A percentile compares a stretch with the other conserved stretches of the same genome.
Evolutionary conservation across 2,113 vertebrate species (phyloP).

Genomic region (Austrofundulus limnaeus): DNA sequence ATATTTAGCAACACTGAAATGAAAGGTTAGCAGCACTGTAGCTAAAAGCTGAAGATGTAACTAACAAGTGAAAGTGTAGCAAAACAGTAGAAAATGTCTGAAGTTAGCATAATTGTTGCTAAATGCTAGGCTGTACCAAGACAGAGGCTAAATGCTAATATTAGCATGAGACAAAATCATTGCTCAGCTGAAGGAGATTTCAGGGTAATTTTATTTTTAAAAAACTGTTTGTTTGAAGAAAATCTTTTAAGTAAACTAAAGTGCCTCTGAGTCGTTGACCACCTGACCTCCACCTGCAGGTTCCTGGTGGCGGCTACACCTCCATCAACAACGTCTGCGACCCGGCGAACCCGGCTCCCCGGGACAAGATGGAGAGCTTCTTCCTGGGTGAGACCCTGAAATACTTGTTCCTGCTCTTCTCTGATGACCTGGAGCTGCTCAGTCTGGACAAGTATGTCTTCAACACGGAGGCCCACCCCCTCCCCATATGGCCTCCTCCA

Average conservation of each 20-base stretch:
- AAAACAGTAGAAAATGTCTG: too few relatives aligned
- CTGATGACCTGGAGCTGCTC: slow-evolving; percentile 85
- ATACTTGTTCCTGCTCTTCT: slow-evolving; percentile 94
- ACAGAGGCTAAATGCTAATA: too few relatives aligned
- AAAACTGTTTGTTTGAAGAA: too few relatives aligned
- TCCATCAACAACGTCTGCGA: slow-evolving; percentile 94
- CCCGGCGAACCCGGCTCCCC: slow-evolving; percentile 83
- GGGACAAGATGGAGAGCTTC: slow-evolving; percentile 99
- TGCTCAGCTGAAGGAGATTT: too few relatives aligned
- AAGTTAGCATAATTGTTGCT: too few relatives aligned
- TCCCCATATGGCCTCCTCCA: slow-evolving; percentile 87
- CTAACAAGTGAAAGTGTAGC: too few relatives aligned
- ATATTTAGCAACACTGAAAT: too few relatives aligned
- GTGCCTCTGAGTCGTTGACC: background rate
- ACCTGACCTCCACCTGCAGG: slow-evolving; percentile 70
- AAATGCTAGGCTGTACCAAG: too few relatives aligned
- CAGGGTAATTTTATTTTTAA: background rate
- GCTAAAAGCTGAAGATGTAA: too few relatives aligned
- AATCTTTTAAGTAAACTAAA: too few relatives aligned
- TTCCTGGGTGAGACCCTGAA: slow-evolving; percentile 96
- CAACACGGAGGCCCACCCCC: slow-evolving; percentile 95
- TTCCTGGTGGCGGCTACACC: slow-evolving; percentile 87
- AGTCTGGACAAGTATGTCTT: slow-evolving; percentile 90
- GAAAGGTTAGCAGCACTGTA: too few relatives aligned
- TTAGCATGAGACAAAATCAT: too few relatives aligned